These are phyloP conservation scores for Astreopora myriophthalma DNA, from an alignment of 64 coral and sea anemone species.

Conservation along the genomic window DNA sequence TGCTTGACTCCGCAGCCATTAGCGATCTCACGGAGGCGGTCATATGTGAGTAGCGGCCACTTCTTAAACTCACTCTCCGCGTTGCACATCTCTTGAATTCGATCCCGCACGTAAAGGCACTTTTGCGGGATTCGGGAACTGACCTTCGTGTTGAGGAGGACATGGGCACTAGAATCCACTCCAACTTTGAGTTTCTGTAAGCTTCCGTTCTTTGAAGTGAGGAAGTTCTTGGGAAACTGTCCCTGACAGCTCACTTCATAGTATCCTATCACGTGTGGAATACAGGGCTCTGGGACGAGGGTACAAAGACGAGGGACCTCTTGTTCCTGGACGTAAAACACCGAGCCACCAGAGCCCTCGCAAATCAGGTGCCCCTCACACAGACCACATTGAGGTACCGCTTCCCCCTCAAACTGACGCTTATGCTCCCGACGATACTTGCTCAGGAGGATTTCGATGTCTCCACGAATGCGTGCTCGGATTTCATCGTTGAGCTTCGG, in stretches of 20 bases:
- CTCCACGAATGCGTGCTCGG: conserved; percentile 66
- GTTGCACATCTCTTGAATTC: conserved; percentile 81
- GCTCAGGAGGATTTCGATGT: conserved; percentile 74
- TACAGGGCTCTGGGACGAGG: conserved; percentile 60
- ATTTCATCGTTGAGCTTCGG: conserved; percentile 77
- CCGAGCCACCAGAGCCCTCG: conserved; percentile 47
- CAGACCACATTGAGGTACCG: conserved; percentile 67
- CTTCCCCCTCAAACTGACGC: conserved; percentile 75
- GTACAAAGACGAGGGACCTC: not conserved
- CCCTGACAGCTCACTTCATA: conserved; percentile 88
- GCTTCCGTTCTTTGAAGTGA: conserved; percentile 78
- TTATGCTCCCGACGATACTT: conserved; percentile 81
- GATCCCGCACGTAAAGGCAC: conserved; percentile 86
- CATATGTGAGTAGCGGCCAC: conserved; percentile 74
- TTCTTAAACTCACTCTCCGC: conserved; percentile 62
- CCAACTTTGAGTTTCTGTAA: conserved; percentile 83
- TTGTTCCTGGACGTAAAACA: conserved; percentile 69
- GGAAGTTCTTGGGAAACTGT: conserved; percentile 73
- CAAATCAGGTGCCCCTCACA: conserved; percentile 79
- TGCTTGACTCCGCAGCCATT: conserved; percentile 88
- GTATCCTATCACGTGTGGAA: conserved; percentile 88
- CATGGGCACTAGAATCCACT: conserved; percentile 58
- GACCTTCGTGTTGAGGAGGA: conserved; percentile 76
- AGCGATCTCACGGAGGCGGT: conserved; percentile 75
- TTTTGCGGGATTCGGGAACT: conserved; percentile 90